Percentiles rank a stretch among this genome's conserved stretches.
Conservation (phyloP, 2,888 invertebrate species). For the Heteropelma amictum region DNA sequence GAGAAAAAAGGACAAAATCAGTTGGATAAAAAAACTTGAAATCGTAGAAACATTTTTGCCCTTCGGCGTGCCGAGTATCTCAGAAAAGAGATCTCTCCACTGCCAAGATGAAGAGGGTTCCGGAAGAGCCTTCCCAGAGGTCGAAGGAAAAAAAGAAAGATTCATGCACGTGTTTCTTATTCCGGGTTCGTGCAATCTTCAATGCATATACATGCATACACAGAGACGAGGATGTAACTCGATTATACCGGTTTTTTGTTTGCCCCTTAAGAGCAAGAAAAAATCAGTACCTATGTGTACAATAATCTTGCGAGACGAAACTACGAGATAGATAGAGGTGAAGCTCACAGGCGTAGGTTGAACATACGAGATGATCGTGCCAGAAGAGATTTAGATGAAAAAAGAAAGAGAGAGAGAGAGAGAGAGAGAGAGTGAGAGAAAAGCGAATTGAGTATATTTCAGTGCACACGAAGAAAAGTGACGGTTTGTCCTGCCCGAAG, state of each 20-base stretch:
- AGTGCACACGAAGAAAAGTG: constrained; percentile 2
- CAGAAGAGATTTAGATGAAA: constrained; percentile 28
- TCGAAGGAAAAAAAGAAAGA: constrained; percentile 13
- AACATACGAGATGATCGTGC: constrained; percentile 48
- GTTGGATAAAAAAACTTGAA: too few relatives aligned
- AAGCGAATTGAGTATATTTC: constrained; percentile 17
- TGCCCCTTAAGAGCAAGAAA: background rate
- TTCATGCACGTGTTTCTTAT: constrained; percentile 49
- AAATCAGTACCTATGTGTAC: background rate
- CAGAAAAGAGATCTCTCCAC: constrained; percentile 19
- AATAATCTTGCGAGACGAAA: constrained; percentile 16
- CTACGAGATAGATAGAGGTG: constrained; percentile 42
- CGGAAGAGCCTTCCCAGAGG: constrained; percentile 52
- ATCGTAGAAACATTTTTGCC: background rate
- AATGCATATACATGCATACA: background rate
- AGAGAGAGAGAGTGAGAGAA: background rate
- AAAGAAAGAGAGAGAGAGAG: background rate
- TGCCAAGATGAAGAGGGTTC: constrained; percentile 24
- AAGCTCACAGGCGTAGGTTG: constrained; percentile 43
- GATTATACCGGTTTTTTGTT: constrained; percentile 38
- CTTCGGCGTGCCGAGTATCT: constrained; percentile 12
- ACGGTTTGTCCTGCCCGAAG: background rate
- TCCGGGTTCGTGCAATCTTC: constrained; percentile 52
- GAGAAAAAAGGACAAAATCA: too few relatives aligned
- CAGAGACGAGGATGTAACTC: constrained; percentile 16